Evolutionary conservation across 2,888 invertebrate species (phyloP).

Genomic region (Acholoe squamosa): DNA sequence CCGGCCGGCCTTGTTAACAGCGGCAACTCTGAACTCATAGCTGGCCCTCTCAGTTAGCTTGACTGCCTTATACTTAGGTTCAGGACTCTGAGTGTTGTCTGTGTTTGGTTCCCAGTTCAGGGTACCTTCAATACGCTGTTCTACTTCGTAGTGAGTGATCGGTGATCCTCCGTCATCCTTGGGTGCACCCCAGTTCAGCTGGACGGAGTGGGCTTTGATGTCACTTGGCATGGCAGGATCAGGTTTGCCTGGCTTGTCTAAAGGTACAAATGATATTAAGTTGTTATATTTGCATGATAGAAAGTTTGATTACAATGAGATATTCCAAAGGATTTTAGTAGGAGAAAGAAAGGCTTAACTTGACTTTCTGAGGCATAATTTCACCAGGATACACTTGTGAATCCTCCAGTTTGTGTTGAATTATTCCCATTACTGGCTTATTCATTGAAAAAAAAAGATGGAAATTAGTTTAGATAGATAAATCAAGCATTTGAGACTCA

Average conservation of each 20-base stretch:
- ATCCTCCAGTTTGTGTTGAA: no score
- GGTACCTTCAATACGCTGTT: slow-evolving; percentile 74
- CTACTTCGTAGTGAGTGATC: slow-evolving; percentile 80
- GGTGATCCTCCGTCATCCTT: slow-evolving; percentile 81
- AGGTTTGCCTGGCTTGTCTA: slow-evolving; percentile 84
- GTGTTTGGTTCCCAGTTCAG: slow-evolving; percentile 62
- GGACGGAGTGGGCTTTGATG: slow-evolving; percentile 89
- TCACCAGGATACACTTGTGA: no score
- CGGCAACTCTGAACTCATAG: slow-evolving; percentile 92
- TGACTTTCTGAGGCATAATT: no score
- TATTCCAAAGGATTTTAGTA: no score
- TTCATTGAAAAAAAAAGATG: no score
- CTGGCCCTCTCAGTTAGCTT: slow-evolving; percentile 57
- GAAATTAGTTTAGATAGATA: neutral
- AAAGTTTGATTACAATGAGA: no score
- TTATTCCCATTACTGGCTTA: no score
- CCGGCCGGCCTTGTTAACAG: slow-evolving; percentile 94
- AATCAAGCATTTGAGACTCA: neutral
- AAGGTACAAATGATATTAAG: no score
- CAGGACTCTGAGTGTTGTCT: slow-evolving; percentile 58
- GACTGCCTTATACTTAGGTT: slow-evolving; percentile 62
- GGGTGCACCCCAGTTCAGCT: slow-evolving; percentile 85
- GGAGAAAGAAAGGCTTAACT: no score
- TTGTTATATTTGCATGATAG: no score
- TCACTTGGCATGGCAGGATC: slow-evolving; percentile 68